Evolutionary conservation across 2,888 invertebrate genomes (phyloP).

Genomic region (Lasioglossum morio): DNA sequence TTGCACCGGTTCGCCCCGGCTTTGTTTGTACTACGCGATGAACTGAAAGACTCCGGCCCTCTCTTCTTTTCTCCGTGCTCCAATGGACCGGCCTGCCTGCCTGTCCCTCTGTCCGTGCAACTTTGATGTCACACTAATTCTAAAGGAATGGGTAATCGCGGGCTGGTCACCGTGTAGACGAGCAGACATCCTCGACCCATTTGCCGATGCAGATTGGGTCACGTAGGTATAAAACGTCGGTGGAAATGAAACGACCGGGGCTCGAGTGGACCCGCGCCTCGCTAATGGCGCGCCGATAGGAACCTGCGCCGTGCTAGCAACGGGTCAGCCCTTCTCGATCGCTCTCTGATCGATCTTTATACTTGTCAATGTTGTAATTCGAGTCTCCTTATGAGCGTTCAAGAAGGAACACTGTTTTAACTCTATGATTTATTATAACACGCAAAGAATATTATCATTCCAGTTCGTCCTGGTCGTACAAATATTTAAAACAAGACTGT

Average conservation of each 20-base stretch:
- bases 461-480: too few species aligned
- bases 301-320: background rate
- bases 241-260: background rate
- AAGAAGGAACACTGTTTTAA: too few species aligned
- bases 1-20: slow-evolving; percentile 33
- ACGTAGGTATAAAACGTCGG: slow-evolving; percentile 7
- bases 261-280: background rate
- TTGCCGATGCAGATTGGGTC: slow-evolving; percentile 50
- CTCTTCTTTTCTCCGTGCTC: slow-evolving; percentile 61
- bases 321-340: background rate
- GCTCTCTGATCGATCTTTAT: background rate
- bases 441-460: too few species aligned
- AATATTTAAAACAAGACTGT: too few species aligned
- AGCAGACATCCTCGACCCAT: slow-evolving; percentile 55
- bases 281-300: background rate
- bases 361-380: too few species aligned
- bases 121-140: slow-evolving; percentile 78
- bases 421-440: too few species aligned
- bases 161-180: slow-evolving; percentile 50
- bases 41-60: slow-evolving; percentile 51
- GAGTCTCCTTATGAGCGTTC: too few species aligned
- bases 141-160: slow-evolving; percentile 80
- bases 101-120: slow-evolving; percentile 58
- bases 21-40: slow-evolving; percentile 65
- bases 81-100: slow-evolving; percentile 41